Percentiles rank a stretch among this genome's conserved stretches.
Conservation (phyloP, 2,113 vertebrate species). For the Nicator chloris region DNA sequence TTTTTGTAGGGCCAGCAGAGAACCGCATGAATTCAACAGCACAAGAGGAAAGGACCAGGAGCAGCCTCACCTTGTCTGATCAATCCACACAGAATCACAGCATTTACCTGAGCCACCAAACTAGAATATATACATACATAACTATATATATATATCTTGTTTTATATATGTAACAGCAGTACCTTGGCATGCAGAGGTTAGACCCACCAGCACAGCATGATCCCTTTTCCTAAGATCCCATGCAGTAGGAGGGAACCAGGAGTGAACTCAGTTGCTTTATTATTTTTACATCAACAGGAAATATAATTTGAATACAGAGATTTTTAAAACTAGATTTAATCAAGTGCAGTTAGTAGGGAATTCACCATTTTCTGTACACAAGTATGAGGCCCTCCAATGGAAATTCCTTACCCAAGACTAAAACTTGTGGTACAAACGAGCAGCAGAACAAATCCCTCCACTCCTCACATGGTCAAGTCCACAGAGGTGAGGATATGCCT, state of each 20-base stretch:
- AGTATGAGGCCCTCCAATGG: not conserved
- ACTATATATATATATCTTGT: not conserved
- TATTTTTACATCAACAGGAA: constrained; percentile 16
- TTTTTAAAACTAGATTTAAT: constrained; percentile 22
- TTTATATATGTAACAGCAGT: not conserved
- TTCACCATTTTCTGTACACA: not conserved
- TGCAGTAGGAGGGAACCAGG: not conserved
- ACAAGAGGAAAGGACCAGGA: not conserved
- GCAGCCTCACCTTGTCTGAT: not conserved
- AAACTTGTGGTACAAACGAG: not conserved
- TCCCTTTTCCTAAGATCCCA: not conserved
- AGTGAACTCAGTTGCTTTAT: constrained; percentile 6
- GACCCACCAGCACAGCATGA: not conserved
- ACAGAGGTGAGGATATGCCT: not conserved
- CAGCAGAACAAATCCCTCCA: not conserved
- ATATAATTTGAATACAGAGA: not conserved
- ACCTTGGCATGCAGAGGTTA: not conserved
- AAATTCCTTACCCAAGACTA: not conserved
- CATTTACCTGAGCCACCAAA: not conserved
- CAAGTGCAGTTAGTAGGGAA: not conserved
- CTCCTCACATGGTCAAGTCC: not conserved
- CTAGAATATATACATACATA: not conserved
- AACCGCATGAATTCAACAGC: not conserved
- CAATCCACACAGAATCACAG: not conserved
- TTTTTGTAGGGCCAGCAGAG: not conserved